Base-by-base conservation (phyloP, 2,888 invertebrate species). In the Pachycephus smyrnensis region DNA sequence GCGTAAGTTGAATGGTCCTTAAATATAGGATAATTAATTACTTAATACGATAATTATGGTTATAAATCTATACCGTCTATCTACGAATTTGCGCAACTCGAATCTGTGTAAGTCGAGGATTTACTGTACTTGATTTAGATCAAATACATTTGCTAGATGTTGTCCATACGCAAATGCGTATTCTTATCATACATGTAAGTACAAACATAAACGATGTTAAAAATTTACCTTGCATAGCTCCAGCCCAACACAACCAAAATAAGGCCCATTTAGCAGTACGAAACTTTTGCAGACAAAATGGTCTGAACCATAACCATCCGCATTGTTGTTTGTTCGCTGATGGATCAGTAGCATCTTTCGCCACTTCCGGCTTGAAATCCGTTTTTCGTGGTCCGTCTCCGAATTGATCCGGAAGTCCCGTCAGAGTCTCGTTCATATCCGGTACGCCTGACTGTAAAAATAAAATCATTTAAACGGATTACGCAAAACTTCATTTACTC, bases 211-310 rank as follows among this genome's bases (percentile, higher is more conserved):
- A 40, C 4, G 15, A 40, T 40, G 4, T 40, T 40, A 40, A 4
- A 4, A 40, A 40, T 30, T 89, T 88, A 95, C 96, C 96, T 93
- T 97, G 96, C 88, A 96, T 93, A 69, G 95, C 95, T 0, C 95
- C 96, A 9, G 95, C 96, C 95, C 95, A 95, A 90, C 96, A 96
- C 0, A 97, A 92, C 94, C 95, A 96, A 91, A 96, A 95, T 6
- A 96, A 93, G 33, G 96, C 95, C 95, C 96, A 96, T 88, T 95
- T 95, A 30, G 96, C 94, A 1, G 94, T 95, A 31, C 95, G 93
- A 92, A 96, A 96, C 76, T 93, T 90, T 92, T 96, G 96, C 82
- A 96, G 92, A 91, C 93, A 94, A 69, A 90, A 87, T 0, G 96
- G 96, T 76, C 94, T 92, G 87, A 94, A 93, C 86, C 93, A 91